Percentiles rank a stretch among this genome's conserved stretches.
These are phyloP conservation scores for Otis tarda DNA, from an alignment of 2,113 vertebrate species.

Conservation along the genomic window DNA sequence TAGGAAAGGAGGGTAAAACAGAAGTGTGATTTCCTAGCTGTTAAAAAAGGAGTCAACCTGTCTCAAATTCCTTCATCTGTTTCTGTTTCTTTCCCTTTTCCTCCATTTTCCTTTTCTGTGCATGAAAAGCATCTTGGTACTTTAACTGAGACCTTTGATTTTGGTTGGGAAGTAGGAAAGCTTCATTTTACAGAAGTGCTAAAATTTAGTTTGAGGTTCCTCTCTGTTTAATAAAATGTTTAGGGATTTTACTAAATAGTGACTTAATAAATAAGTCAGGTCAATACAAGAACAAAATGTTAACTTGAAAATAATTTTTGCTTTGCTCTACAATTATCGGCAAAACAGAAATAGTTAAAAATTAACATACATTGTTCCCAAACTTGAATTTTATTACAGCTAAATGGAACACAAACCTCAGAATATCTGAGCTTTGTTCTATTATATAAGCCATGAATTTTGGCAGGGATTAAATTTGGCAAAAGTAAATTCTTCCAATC, in stretches of 20 bases:
- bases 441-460: not conserved
- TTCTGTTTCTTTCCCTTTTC: not conserved
- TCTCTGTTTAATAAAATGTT: not conserved
- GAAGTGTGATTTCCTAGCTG: not conserved
- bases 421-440: not conserved
- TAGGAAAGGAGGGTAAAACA: not conserved
- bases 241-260: not conserved
- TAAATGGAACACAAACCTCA: not conserved
- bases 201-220: not conserved
- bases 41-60: not conserved
- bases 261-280: not conserved
- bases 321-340: not conserved
- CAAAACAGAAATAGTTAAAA: not conserved
- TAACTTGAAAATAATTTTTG: not conserved
- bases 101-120: not conserved
- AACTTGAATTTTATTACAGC: not conserved
- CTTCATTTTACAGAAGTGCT: not conserved
- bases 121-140: not conserved
- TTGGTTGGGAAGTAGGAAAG: not conserved
- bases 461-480: not conserved
- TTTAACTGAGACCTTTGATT: not conserved
- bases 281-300: not conserved
- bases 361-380: not conserved
- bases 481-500: not conserved
- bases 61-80: not conserved